Base-by-base conservation (phyloP, 2,113 vertebrate species). In the Antechinus stuartii region DNA sequence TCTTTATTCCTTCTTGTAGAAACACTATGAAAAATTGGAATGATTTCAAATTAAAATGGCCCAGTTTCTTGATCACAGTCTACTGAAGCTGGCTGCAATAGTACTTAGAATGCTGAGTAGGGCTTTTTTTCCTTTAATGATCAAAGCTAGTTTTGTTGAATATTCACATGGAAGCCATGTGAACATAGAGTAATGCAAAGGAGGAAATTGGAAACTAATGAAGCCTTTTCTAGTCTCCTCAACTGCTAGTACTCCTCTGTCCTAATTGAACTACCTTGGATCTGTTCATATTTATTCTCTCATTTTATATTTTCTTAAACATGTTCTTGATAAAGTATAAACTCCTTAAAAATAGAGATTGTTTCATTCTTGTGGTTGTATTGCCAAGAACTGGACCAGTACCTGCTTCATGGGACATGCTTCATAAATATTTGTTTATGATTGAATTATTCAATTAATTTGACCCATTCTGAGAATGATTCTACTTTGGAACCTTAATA, bases 1-100 rank as follows among this genome's bases (percentile, higher is more conserved):
- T 96, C 30, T 93, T 95, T 68, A 95, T 95, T 97, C 94, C 57
- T 35, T 89, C 50, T 57, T 95, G 93, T 76, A 42, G 30, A 95
- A 96, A 52, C 19, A 54, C 91, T 84, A 84, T 68, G 26, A 91
- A 92, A 53, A 84, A 30, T 9, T 68, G 35, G 25, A 47, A 47
- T 92, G 68, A 23, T 68, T 84, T 84, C 68, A 53, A 84, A 26
- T 8, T 68, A n/a, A 26, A 47, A 42, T 91, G 68, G 30, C 55
- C 97, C 25, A n/a, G 35, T 84, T 93, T 92, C 61, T 61, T 57
- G n/a, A 92, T 84, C 54, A 49, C 35, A 92, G 35, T 89, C 61
- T 49, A 3, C 1, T n/a, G 92, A 89, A 94, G 42, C 4, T 27
- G 26, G 54, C n/a, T 92, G 0, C 49, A 53, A 52, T 12, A 49